Conservation (phyloP, 2,888 invertebrate genomes). For the Drosophila demipolita region DNA sequence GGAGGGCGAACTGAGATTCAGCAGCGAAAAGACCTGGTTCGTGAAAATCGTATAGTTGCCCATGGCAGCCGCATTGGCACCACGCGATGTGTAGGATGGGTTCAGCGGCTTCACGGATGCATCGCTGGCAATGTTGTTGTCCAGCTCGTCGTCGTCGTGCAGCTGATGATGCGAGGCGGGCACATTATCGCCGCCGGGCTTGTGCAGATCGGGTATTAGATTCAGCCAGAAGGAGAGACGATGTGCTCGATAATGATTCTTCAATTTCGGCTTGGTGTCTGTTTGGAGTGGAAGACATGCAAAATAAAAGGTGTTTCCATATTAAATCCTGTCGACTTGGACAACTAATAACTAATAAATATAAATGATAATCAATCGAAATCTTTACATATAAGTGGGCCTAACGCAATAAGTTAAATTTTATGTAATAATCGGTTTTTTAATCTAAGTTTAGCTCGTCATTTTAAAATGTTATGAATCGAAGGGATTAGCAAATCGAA, state of each 20-base stretch:
- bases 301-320: neutral
- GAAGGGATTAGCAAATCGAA: neutral
- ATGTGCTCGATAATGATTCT: conserved; percentile 97
- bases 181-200: conserved; percentile 94
- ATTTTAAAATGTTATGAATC: neutral
- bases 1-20: conserved; percentile 84
- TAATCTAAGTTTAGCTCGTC: neutral
- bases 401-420: neutral
- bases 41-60: conserved; percentile 85
- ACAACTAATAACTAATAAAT: neutral
- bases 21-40: conserved; percentile 84
- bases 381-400: no score
- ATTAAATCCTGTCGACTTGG: neutral
- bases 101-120: conserved; percentile 86
- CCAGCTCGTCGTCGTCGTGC: conserved; percentile 87
- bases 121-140: conserved; percentile 86
- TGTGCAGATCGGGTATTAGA: conserved; percentile 95
- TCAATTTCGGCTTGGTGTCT: conserved; percentile 95
- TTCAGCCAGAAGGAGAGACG: conserved; percentile 97
- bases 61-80: conserved; percentile 78
- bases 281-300: conserved; percentile 45
- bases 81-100: conserved; percentile 82
- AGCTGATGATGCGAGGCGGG: conserved; percentile 94
- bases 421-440: neutral
- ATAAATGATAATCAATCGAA: neutral